phyloP scores from a whole-genome alignment of 1,140 invertebrate genomes.

The Ladona fulva region DNA sequence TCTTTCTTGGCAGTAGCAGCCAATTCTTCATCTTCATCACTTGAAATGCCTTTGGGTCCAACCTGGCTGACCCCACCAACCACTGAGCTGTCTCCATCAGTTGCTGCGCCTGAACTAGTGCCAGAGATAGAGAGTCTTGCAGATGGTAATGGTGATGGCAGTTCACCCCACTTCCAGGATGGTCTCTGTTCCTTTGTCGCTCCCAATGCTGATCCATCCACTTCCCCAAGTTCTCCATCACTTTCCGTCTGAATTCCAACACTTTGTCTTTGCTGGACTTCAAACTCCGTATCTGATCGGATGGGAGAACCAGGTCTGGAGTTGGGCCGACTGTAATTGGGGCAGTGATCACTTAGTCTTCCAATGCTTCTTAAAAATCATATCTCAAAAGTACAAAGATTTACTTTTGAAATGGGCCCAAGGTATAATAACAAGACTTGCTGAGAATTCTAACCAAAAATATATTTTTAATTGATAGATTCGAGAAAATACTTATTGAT shows the following conservation, averaged over 20 bases:
- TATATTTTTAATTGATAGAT: no score
- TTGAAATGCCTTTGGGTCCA: conserved; percentile 20
- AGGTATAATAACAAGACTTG: no score
- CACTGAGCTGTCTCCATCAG: not conserved
- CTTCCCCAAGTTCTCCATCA: conserved; percentile 14
- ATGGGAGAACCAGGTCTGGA: conserved; percentile 70
- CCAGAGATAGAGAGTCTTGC: conserved; percentile 18
- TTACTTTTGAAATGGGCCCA: no score
- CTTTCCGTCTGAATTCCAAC: conserved; percentile 17
- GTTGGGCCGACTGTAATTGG: conserved; percentile 44
- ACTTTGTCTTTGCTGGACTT: conserved; percentile 43
- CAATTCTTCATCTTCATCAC: conserved; percentile 25
- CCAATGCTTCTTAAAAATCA: no score
- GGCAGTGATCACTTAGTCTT: no score
- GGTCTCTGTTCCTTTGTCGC: conserved; percentile 33
- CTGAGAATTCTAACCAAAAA: no score
- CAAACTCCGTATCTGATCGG: conserved; percentile 90
- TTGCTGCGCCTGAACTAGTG: not conserved
- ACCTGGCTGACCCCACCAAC: conserved; percentile 13
- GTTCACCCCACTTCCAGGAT: conserved; percentile 95
- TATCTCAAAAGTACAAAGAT: no score
- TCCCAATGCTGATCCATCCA: not conserved
- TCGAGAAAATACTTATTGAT: no score
- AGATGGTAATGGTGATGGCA: conserved; percentile 50
- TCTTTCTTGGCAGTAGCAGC: conserved; percentile 13